Evolutionary conservation across 1,140 invertebrate genomes (phyloP), one percentile per base, ranked within the genome.

Genomic region (Drosophila gunungcola): DNA sequence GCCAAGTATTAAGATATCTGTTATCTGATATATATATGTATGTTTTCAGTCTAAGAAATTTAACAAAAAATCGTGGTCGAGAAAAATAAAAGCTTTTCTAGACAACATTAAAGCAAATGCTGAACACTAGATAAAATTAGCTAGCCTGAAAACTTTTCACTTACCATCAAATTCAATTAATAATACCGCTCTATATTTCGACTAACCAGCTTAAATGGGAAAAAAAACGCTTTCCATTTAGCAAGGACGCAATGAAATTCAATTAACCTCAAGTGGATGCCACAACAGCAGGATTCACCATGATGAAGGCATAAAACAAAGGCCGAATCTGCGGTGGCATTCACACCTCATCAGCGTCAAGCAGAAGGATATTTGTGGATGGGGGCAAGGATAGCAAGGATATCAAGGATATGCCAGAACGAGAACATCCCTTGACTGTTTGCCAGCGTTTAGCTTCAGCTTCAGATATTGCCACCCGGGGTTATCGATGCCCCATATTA

Each of bases 231-330:
- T 88, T 84, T 89, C 83, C 70, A 72, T 83, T 80, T 70, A 57
- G 48, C 62, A 63, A 58, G 68, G 64, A 82, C 61, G 55, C 54
- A 53, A 49, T 78, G 85, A 89, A 89, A 89, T 89, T 89, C 84
- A 89, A 89, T 89, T 89, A 89, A 89, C 64, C 80, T 89, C 85
- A 78, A 89, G 84, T 89, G 84, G 72, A 84, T 64, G 74, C 75
- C 76, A 67, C 76, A 73, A 74, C 72, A 56, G 45, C 38, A 51
- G 65, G 16, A 51, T 36, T 38, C 57, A 56, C 68, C 69, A 67
- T 70, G 79, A 63, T 73, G 80, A 56, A 73, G 75, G 84, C 75
- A 80, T 88, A 77, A 83, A 77, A 86, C 83, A 88, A 86, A 83
- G 63, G 77, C 73, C 60, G 52, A 72, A 64, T 45, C 60, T 70